phyloP scores from a whole-genome alignment of 1,140 invertebrate genomes.

The Scylla paramamosain region DNA sequence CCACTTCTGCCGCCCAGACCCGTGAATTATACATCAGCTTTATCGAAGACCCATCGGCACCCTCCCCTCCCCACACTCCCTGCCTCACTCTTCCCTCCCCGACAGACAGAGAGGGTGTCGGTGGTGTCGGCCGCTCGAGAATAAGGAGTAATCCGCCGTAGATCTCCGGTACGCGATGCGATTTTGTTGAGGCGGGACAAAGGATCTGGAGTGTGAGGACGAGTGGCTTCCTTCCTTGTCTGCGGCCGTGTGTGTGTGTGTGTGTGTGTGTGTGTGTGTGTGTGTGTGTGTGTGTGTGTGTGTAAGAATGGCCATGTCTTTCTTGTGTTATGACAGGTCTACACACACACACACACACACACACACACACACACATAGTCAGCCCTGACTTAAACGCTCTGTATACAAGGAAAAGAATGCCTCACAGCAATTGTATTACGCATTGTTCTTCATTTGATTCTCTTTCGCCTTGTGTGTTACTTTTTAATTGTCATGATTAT shows the following conservation, averaged over 20 bases:
- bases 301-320: neutral
- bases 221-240: neutral
- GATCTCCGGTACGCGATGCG: neutral
- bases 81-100: neutral
- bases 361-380: no score
- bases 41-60: neutral
- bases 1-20: constrained; percentile 29
- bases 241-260: neutral
- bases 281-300: neutral
- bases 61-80: neutral
- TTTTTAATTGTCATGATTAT: no score
- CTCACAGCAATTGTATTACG: no score
- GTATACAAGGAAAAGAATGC: no score
- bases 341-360: no score
- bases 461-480: no score
- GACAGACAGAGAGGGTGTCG: neutral
- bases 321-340: no score
- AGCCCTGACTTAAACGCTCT: no score
- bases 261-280: constrained; percentile 7
- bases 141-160: no score
- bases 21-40: constrained; percentile 29
- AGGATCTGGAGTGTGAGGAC: neutral
- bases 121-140: neutral
- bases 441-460: no score
- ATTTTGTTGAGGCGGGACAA: constrained; percentile 31